Conservation (phyloP, 2,888 invertebrate genomes). For the Notodonta ziczac region DNA sequence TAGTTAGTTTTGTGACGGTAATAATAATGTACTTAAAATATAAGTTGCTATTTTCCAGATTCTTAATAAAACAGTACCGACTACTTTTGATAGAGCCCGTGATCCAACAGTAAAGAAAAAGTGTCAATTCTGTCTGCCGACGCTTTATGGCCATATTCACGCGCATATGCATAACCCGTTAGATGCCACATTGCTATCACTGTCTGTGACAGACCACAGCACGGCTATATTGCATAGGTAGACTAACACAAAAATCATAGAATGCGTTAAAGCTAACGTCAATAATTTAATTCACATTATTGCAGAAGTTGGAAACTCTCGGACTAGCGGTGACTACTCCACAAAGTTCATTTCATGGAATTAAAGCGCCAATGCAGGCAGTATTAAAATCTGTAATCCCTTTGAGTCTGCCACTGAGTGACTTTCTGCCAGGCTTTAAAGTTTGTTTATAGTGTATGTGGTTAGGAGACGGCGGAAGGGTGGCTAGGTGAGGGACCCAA, state of each 20-base stretch:
- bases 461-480: conserved; percentile 7
- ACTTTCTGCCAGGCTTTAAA: conserved; percentile 22
- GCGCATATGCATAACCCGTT: background rate
- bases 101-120: background rate
- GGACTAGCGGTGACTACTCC: background rate
- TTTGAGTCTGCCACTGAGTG: conserved; percentile 23
- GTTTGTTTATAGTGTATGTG: conserved; percentile 12
- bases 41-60: too few relatives aligned
- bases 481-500: conserved; percentile 4
- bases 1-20: too few relatives aligned
- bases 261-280: too few relatives aligned
- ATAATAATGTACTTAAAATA: too few relatives aligned
- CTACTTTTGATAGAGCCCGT: background rate
- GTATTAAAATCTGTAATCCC: conserved; percentile 20
- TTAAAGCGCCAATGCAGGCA: conserved; percentile 19
- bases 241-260: background rate
- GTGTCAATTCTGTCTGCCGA: background rate
- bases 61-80: too few relatives aligned
- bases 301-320: background rate
- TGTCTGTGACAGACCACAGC: background rate
- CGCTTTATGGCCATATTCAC: background rate
- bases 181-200: background rate
- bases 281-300: background rate
- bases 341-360: conserved; percentile 23
- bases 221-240: background rate